phyloP scores from a whole-genome alignment of 1,140 invertebrate species.

The Euura lappo region DNA sequence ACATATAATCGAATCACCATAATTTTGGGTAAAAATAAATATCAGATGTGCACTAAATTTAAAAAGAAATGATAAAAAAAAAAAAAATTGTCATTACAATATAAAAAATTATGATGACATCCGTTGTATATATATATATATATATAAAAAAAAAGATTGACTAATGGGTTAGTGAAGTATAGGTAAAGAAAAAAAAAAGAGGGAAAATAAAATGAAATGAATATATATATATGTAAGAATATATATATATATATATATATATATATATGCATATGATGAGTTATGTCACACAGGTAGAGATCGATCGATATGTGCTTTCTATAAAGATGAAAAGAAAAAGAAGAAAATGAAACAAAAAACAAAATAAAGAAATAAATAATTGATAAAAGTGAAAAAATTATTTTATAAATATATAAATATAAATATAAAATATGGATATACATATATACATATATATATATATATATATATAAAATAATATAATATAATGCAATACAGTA shows the following conservation, averaged over 20 bases:
- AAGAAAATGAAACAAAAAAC: no score
- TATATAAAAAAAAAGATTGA: no score
- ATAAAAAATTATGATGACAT: conserved; percentile 15
- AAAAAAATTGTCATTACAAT: conserved; percentile 16
- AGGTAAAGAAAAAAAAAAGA: no score
- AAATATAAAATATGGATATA: no score
- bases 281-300: conserved; percentile 56
- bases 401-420: no score
- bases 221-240: conserved; percentile 26
- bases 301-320: conserved; percentile 57
- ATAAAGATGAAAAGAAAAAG: no score
- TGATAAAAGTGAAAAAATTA: no score
- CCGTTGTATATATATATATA: conserved; percentile 25
- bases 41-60: not conserved
- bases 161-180: no score
- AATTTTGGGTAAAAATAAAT: no score
- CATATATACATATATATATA: not conserved
- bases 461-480: not conserved
- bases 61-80: conserved; percentile 8
- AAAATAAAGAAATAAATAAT: no score
- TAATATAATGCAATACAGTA: no score
- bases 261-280: conserved; percentile 41
- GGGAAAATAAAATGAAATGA: conserved; percentile 19
- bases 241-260: conserved; percentile 38
- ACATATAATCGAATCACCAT: no score